Conservation (phyloP, 1,140 invertebrate genomes). For the Saccostrea glomerata region DNA sequence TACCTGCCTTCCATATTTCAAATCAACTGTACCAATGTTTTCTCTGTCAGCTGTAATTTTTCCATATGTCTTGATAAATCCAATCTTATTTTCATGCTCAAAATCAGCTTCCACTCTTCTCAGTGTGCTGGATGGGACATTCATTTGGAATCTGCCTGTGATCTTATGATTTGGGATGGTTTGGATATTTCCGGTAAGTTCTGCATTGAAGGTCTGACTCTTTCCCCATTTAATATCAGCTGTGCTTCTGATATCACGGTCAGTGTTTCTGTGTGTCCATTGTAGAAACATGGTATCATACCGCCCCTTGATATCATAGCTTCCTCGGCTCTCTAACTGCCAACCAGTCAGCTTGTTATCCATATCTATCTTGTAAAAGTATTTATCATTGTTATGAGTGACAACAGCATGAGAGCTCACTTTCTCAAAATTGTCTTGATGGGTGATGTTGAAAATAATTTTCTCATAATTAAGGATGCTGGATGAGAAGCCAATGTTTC, state of each 20-base stretch:
- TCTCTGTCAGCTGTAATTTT: conserved; percentile 55
- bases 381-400: conserved; percentile 53
- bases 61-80: conserved; percentile 47
- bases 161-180: conserved; percentile 31
- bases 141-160: conserved; percentile 44
- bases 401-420: conserved; percentile 49
- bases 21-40: conserved; percentile 55
- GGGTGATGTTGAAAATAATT: conserved; percentile 52
- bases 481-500: conserved; percentile 51
- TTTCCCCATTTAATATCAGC: conserved; percentile 56
- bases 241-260: conserved; percentile 51
- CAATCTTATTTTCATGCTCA: conserved; percentile 60
- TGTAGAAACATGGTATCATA: conserved; percentile 50
- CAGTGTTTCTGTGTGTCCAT: conserved; percentile 61
- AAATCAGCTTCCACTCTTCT: conserved; percentile 44
- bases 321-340: conserved; percentile 60
- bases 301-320: conserved; percentile 52
- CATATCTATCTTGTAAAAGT: conserved; percentile 55
- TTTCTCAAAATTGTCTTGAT: conserved; percentile 56
- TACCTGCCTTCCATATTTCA: conserved; percentile 48
- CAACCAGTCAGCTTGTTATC: conserved; percentile 51
- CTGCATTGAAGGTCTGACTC: conserved; percentile 50
- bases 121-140: conserved; percentile 45
- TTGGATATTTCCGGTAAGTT: conserved; percentile 53
- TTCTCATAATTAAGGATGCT: conserved; percentile 44